These are phyloP conservation scores for Bembecia ichneumoniformis DNA, from an alignment of 2,888 invertebrate species.

Conservation along the genomic window DNA sequence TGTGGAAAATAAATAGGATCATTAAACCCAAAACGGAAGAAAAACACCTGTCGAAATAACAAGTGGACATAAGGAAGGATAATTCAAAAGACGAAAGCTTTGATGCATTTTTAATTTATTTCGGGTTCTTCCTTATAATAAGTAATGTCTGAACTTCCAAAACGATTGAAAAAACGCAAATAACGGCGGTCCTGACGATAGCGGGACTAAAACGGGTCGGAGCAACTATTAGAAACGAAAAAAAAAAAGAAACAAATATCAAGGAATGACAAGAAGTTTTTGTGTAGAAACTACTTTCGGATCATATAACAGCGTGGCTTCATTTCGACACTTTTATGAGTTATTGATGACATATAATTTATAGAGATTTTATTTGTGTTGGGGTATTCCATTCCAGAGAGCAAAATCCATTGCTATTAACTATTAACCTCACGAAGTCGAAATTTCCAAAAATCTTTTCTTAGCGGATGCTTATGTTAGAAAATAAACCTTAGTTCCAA, in stretches of 20 bases:
- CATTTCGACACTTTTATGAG: no score
- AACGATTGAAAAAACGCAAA: conserved; percentile 22
- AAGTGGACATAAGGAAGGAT: not conserved
- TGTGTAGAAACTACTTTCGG: not conserved
- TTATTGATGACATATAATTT: no score
- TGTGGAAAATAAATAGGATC: not conserved
- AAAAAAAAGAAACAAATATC: not conserved
- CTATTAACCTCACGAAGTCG: no score
- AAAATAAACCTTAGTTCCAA: no score
- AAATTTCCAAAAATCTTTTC: no score
- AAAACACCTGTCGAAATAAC: not conserved
- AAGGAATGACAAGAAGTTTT: not conserved
- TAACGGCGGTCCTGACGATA: conserved; percentile 28
- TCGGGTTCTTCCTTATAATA: conserved; percentile 20
- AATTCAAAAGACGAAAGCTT: conserved; percentile 25
- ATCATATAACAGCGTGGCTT: not conserved
- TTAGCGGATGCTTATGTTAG: no score
- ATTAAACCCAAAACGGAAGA: not conserved
- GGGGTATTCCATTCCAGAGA: no score
- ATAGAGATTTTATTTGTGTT: no score
- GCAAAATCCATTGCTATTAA: no score
- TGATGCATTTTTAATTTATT: conserved; percentile 60
- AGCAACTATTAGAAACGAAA: not conserved
- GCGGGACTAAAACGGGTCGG: conserved; percentile 12
- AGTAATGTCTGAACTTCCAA: conserved; percentile 27